Evolutionary conservation across 2,113 vertebrate genomes (phyloP).

Genomic region (Oceanites oceanicus): DNA sequence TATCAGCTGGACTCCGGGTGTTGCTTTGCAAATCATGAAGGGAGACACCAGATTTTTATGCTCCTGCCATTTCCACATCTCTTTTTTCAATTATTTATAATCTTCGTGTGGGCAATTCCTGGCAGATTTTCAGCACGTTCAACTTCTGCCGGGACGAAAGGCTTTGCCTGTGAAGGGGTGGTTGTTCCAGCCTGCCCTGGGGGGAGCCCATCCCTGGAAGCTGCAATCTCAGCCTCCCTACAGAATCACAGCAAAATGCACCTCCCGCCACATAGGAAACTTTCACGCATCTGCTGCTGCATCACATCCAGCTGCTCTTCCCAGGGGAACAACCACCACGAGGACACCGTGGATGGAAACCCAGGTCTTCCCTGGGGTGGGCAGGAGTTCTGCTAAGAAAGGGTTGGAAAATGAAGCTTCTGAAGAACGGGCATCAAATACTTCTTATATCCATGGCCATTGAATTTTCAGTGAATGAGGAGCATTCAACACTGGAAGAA

Average conservation of each 20-base stretch:
- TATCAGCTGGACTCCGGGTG: background rate
- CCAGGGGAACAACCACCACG: accelerated
- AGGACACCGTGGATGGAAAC: background rate
- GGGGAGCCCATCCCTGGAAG: background rate
- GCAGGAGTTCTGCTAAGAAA: background rate
- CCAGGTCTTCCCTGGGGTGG: background rate
- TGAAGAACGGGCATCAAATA: background rate
- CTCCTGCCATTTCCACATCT: background rate
- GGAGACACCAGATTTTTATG: background rate
- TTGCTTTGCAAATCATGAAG: background rate
- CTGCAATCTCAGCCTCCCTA: background rate
- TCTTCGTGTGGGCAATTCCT: background rate
- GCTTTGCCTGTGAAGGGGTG: background rate
- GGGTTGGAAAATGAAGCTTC: background rate
- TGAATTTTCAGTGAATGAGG: background rate
- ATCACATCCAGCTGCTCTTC: background rate
- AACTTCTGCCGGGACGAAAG: background rate
- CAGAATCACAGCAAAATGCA: background rate
- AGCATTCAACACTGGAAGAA: background rate
- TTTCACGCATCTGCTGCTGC: background rate
- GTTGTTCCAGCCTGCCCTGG: background rate
- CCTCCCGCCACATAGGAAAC: background rate
- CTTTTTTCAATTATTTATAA: background rate
- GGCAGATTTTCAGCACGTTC: background rate
- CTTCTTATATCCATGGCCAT: background rate